Evolutionary conservation across 1,140 invertebrate species (phyloP).

Genomic region (Drosophila ercepeae): DNA sequence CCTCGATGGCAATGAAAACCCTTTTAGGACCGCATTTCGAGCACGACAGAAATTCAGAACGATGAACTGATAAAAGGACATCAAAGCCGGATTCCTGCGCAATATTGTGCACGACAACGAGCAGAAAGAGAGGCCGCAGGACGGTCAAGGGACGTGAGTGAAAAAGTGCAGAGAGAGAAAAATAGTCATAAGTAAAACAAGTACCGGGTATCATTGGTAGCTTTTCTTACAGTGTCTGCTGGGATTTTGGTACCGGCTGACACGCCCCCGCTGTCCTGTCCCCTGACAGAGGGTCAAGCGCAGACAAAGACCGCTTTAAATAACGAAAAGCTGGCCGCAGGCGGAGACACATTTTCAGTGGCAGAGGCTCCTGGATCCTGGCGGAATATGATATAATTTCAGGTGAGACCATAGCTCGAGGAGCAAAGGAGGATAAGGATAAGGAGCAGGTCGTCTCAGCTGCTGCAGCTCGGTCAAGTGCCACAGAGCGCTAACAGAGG

Average conservation of each 20-base stretch:
- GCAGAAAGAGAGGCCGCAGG: constrained; percentile 9
- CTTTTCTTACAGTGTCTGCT: background rate
- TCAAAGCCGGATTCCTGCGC: constrained; percentile 54
- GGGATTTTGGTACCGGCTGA: background rate
- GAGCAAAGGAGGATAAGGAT: background rate
- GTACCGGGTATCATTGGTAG: background rate
- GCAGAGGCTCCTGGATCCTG: constrained; percentile 29
- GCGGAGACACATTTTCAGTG: constrained; percentile 2
- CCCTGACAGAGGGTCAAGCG: constrained; percentile 65
- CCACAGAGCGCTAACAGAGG: constrained; percentile 52
- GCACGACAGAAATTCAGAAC: constrained; percentile 38
- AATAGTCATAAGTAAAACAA: background rate
- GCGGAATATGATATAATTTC: constrained; percentile 46
- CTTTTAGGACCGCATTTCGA: constrained; percentile 51
- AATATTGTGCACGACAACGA: constrained; percentile 57
- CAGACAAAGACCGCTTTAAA: constrained; percentile 75
- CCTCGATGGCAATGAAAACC: constrained; percentile 45
- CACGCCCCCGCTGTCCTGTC: background rate
- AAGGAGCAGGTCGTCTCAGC: constrained; percentile 25
- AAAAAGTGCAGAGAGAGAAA: constrained; percentile 28
- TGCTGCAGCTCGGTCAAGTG: constrained; percentile 72
- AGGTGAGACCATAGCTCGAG: constrained; percentile 48
- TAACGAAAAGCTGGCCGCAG: constrained; percentile 68
- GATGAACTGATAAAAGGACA: constrained; percentile 75
- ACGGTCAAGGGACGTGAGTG: constrained; percentile 46